phyloP scores from a whole-genome alignment of 2,888 invertebrate genomes.

The Pammene aurita region DNA sequence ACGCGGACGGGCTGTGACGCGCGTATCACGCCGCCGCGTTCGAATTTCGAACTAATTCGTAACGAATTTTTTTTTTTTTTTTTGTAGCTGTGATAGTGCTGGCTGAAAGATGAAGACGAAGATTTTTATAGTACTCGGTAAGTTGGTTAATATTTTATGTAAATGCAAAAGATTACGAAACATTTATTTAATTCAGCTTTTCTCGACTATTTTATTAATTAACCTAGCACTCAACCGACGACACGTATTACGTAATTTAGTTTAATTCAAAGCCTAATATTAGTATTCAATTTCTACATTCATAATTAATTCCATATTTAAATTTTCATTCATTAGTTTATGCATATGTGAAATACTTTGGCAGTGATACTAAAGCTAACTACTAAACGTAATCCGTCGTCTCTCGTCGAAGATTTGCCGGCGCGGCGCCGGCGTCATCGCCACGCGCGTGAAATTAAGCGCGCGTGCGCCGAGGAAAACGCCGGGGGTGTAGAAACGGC shows the following conservation, averaged over 20 bases:
- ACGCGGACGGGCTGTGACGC: slow-evolving; percentile 73
- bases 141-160: background rate
- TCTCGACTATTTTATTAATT: too few relatives aligned
- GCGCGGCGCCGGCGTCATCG: slow-evolving; percentile 10
- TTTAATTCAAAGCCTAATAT: too few relatives aligned
- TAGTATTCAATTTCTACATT: too few relatives aligned
- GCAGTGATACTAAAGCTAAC: background rate
- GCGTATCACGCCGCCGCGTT: slow-evolving; percentile 70
- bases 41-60: slow-evolving; percentile 53
- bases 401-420: slow-evolving; percentile 25
- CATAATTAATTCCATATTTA: too few relatives aligned
- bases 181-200: too few relatives aligned
- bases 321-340: background rate
- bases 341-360: slow-evolving; percentile 1
- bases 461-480: slow-evolving; percentile 27
- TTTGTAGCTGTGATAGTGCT: slow-evolving; percentile 68
- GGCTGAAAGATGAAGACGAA: slow-evolving; percentile 62
- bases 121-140: slow-evolving; percentile 70
- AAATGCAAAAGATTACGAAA: background rate
- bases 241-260: too few relatives aligned
- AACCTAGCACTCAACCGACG: too few relatives aligned
- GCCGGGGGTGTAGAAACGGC: slow-evolving; percentile 31
- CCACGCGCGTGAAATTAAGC: slow-evolving; percentile 18
- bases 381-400: background rate
- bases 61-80: slow-evolving; percentile 46